These are phyloP conservation scores for Helicoverpa assulta DNA, from an alignment of 2,888 invertebrate genomes.

Conservation along the genomic window DNA sequence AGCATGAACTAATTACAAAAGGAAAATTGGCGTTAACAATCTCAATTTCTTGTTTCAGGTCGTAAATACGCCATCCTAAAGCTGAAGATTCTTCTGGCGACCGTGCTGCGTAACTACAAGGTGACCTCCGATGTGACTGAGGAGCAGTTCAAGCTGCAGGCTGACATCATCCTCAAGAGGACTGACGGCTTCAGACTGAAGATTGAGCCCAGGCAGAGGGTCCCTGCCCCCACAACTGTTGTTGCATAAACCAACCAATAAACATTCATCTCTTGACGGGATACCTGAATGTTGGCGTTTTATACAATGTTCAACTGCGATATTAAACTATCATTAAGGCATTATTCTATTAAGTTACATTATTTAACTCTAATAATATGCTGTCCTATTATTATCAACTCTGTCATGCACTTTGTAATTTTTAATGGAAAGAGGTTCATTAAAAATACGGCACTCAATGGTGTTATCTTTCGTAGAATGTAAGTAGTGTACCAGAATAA, in stretches of 20 bases:
- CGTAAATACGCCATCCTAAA: conserved; percentile 95
- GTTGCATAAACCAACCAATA: conserved; percentile 43
- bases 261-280: not conserved
- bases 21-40: not conserved
- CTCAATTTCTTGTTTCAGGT: conserved; percentile 77
- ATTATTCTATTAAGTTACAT: conserved; percentile 35
- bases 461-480: not conserved
- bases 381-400: conserved; percentile 1
- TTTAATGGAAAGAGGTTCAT: conserved; percentile 14
- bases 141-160: conserved; percentile 92
- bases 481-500: not conserved
- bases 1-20: not conserved
- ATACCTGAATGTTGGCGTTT: conserved; percentile 2
- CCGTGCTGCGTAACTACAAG: conserved; percentile 92
- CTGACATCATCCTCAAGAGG: conserved; percentile 94
- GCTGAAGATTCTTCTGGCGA: conserved; percentile 93
- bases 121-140: conserved; percentile 92
- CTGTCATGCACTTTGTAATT: not conserved
- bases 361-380: conserved; percentile 18
- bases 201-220: conserved; percentile 91
- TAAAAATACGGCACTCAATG: not conserved
- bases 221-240: conserved; percentile 65
- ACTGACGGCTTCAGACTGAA: conserved; percentile 93
- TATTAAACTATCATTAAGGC: conserved; percentile 27
- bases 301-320: conserved; percentile 16